Evolutionary conservation across 2,888 invertebrate species (phyloP), one percentile per base, ranked within the genome.

Genomic region (Eristalis tenax): DNA sequence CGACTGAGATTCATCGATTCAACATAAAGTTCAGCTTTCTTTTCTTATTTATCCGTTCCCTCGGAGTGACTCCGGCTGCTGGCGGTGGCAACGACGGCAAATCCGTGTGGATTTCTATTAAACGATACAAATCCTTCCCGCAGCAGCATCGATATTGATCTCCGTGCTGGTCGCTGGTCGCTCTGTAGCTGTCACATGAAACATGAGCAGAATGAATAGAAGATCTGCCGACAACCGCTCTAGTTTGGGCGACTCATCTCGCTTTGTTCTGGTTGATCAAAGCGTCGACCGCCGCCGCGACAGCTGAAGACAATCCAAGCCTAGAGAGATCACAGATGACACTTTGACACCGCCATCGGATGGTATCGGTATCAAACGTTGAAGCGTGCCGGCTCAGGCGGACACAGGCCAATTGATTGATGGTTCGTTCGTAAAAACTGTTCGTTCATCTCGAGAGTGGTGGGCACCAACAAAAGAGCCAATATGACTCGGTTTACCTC

Each of bases 361-460:
- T 18, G 50, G 50, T 50, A 50, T 50, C 50, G 50, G 50, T 50
- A 35, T 64, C 71, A 79, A 63, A 83, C 26, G 74, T 64, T 57
- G 26, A 40, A 70, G 65, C 61, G 64, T 23, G 40, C 68, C 22
- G 50, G 65, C 23, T 28, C 59, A 61, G 22, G 35, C 15, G 57
- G 22, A 59, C 74, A 32, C 74, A 32, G 78, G 56, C 43, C 83
- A 83, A 83, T 87, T 87, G 87, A 87, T 87, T 87, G 87, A 83
- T 87, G 79, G 69, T 61, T 80, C 78, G 83, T 87, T 5, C 8
- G 8, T 26, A 75, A 83, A 83, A 87, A 71, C 50, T n/a, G 65
- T 83, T 87, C n/a, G n/a, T 69, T 78, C 65, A 35, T 76, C 57
- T 75, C 64, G 71, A 70, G 66, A 11, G 15, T 83, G 74, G 82